Percentiles rank a stretch among this genome's conserved stretches.
phyloP scores from a whole-genome alignment of 2,888 invertebrate species.

The Acronicta psi region DNA sequence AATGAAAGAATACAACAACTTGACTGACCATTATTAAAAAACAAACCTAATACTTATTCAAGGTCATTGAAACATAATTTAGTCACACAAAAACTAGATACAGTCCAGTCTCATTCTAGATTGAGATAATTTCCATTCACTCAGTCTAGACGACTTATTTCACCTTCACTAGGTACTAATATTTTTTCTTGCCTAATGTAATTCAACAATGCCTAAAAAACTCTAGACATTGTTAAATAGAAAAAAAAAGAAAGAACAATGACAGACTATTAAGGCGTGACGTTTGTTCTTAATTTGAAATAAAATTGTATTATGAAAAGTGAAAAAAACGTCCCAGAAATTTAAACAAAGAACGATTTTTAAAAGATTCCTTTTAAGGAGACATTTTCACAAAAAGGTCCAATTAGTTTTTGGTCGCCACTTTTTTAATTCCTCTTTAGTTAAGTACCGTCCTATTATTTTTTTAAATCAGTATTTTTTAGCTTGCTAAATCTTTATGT shows the following conservation, averaged over 20 bases:
- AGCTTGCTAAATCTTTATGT: too few relatives aligned
- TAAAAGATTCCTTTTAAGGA: too few relatives aligned
- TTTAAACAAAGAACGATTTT: too few relatives aligned
- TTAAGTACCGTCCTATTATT: too few relatives aligned
- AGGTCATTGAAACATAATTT: too few relatives aligned
- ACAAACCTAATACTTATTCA: too few relatives aligned
- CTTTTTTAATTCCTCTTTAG: too few relatives aligned
- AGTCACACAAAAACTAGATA: background rate
- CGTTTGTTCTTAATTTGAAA: conserved; percentile 1
- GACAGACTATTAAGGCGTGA: conserved; percentile 1
- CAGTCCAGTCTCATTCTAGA: background rate
- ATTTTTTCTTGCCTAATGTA: conserved; percentile 1
- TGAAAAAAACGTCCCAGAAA: background rate
- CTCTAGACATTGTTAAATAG: background rate
- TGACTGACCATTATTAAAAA: too few relatives aligned
- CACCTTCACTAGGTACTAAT: background rate
- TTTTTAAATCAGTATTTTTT: too few relatives aligned
- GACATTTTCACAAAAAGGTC: too few relatives aligned
- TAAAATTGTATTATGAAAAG: background rate
- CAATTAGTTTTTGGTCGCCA: too few relatives aligned
- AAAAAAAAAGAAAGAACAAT: conserved; percentile 1
- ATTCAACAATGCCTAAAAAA: background rate
- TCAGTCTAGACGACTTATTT: background rate
- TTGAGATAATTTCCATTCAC: conserved; percentile 1
- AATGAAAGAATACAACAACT: too few relatives aligned